phyloP scores from a whole-genome alignment of 2,113 vertebrate species.

The Echinops telfairi region DNA sequence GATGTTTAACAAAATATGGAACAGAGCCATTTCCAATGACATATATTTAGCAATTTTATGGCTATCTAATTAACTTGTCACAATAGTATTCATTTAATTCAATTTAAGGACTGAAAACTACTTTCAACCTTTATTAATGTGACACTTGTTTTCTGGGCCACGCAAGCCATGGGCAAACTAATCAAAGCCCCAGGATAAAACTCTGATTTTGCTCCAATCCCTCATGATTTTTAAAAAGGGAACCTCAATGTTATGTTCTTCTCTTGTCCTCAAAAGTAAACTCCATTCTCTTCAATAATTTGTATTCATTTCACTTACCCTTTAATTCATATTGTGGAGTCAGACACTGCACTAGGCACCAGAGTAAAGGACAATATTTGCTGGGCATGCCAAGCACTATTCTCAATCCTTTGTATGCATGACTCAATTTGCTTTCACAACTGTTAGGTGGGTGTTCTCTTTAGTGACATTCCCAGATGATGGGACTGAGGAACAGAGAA shows the following conservation, averaged over 20 bases:
- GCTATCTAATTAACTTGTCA: conserved; percentile 78
- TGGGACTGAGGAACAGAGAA: background rate
- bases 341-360: background rate
- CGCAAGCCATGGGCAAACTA: conserved; percentile 54
- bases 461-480: background rate
- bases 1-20: conserved; percentile 77
- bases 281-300: conserved; percentile 39
- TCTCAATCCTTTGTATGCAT: background rate
- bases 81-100: conserved; percentile 77
- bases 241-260: background rate
- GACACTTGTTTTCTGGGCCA: conserved; percentile 63
- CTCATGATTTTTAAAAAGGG: conserved; percentile 3
- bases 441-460: background rate
- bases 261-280: background rate
- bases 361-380: conserved; percentile 4
- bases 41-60: conserved; percentile 80
- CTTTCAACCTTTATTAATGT: conserved; percentile 71
- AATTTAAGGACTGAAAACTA: conserved; percentile 62
- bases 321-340: conserved; percentile 17
- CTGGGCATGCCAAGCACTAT: conserved; percentile 6
- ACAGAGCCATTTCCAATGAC: conserved; percentile 73
- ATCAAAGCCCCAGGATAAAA: conserved; percentile 33
- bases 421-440: conserved; percentile 2
- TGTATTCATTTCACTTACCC: background rate
- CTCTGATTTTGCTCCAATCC: background rate